Evolutionary conservation across 2,888 invertebrate genomes (phyloP).

Genomic region (Eupsilia transversa): DNA sequence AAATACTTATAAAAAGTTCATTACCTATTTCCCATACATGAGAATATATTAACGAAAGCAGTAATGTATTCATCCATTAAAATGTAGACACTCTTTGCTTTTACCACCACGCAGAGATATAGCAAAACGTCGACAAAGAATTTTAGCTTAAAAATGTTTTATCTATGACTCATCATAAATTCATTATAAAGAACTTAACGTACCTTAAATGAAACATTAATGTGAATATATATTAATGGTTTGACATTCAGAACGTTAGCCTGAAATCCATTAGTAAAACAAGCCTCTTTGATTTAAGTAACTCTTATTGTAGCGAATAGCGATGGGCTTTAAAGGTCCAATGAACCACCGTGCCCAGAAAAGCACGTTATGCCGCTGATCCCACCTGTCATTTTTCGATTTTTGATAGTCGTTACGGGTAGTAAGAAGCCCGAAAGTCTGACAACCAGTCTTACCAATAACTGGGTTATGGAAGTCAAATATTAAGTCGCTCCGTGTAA

Average conservation of each 20-base stretch:
- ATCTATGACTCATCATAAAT: neutral
- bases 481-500: neutral
- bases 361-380: neutral
- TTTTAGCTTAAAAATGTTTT: neutral
- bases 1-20: neutral
- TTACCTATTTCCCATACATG: neutral
- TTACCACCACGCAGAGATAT: slow-evolving; percentile 14
- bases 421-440: neutral
- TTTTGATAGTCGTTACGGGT: neutral
- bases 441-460: neutral
- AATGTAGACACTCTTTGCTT: slow-evolving; percentile 20
- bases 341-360: neutral
- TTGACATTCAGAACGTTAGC: neutral
- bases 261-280: neutral
- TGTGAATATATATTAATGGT: neutral
- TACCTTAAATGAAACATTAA: neutral
- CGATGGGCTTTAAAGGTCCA: neutral
- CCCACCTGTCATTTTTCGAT: neutral
- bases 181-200: neutral
- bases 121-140: neutral
- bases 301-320: neutral
- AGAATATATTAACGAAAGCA: slow-evolving; percentile 17
- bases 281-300: neutral
- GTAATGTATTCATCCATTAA: slow-evolving; percentile 20
- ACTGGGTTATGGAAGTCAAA: neutral